Conservation (phyloP, 2,888 invertebrate species). For the Lottia scabra region DNA sequence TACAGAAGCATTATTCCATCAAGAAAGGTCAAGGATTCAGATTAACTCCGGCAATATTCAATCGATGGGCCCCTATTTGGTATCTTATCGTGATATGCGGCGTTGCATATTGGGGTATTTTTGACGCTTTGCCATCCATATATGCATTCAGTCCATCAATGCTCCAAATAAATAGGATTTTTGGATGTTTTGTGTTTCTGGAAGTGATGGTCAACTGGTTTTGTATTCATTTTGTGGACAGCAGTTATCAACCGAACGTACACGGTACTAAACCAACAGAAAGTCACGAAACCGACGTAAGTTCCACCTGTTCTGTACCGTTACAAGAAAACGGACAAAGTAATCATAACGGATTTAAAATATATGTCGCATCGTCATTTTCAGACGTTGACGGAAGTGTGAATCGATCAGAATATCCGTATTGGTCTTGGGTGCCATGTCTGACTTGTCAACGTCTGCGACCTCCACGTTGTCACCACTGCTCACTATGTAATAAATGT, state of each 20-base stretch:
- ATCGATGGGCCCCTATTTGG: slow-evolving; percentile 13
- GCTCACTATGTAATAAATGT: slow-evolving; percentile 55
- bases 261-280: slow-evolving; percentile 32
- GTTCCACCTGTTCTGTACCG: slow-evolving; percentile 20
- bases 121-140: slow-evolving; percentile 19
- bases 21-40: not conserved
- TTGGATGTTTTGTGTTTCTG: slow-evolving; percentile 42
- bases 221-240: slow-evolving; percentile 44
- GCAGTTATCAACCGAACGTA: slow-evolving; percentile 39
- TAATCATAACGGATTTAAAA: slow-evolving; percentile 8
- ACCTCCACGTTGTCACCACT: slow-evolving; percentile 64
- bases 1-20: not conserved
- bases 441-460: slow-evolving; percentile 49
- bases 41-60: not conserved
- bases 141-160: slow-evolving; percentile 10
- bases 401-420: slow-evolving; percentile 49
- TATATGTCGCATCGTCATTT: slow-evolving; percentile 23
- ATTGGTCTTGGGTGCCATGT: slow-evolving; percentile 65
- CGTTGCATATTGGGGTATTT: slow-evolving; percentile 19
- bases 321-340: slow-evolving; percentile 6
- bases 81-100: slow-evolving; percentile 15
- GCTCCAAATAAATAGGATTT: slow-evolving; percentile 15
- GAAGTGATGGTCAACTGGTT: slow-evolving; percentile 56
- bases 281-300: not conserved
- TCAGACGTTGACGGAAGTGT: slow-evolving; percentile 20